Percentiles rank a stretch among this genome's conserved stretches.
Evolutionary conservation across 2,797 vertebrate genomes (phyloP).

Genomic region (Hoplostethus mediterraneus): DNA sequence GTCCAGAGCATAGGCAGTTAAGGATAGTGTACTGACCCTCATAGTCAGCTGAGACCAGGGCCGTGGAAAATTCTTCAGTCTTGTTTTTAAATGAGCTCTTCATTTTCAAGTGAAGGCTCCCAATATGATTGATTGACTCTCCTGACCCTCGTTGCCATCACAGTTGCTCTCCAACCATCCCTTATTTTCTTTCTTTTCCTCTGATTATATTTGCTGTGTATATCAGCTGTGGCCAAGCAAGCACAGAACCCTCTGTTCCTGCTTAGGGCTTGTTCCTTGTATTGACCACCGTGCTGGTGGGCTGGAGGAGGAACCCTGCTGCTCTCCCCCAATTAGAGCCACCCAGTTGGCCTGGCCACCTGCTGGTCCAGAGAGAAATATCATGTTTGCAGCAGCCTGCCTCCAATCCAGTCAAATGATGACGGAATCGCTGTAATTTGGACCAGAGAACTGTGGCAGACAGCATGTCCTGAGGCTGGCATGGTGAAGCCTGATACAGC

Average conservation of each 20-base stretch:
- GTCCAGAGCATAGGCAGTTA: too few relatives aligned
- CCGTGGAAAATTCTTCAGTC: too few relatives aligned
- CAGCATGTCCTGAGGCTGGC: background rate
- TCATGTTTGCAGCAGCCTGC: conserved; percentile 26
- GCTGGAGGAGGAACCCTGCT: conserved; percentile 50
- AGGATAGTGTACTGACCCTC: too few relatives aligned
- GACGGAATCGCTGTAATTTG: conserved; percentile 1
- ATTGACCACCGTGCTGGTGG: conserved; percentile 33
- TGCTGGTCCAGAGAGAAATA: conserved; percentile 36
- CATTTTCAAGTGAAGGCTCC: background rate
- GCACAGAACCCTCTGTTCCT: conserved; percentile 2
- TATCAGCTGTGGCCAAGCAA: background rate
- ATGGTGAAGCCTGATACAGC: conserved; percentile 1
- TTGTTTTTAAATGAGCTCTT: background rate
- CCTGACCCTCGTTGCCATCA: background rate
- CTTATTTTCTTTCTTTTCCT: background rate
- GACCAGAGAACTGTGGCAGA: background rate
- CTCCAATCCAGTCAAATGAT: conserved; percentile 9
- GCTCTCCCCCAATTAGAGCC: conserved; percentile 61
- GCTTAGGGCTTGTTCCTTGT: conserved; percentile 22
- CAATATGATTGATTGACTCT: background rate
- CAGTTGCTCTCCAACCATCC: background rate
- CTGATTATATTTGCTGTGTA: background rate
- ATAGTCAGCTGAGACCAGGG: too few relatives aligned
- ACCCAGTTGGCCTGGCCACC: conserved; percentile 35